Evolutionary conservation across 2,113 vertebrate species (phyloP).

Genomic region (Psephotus haematonotus): DNA sequence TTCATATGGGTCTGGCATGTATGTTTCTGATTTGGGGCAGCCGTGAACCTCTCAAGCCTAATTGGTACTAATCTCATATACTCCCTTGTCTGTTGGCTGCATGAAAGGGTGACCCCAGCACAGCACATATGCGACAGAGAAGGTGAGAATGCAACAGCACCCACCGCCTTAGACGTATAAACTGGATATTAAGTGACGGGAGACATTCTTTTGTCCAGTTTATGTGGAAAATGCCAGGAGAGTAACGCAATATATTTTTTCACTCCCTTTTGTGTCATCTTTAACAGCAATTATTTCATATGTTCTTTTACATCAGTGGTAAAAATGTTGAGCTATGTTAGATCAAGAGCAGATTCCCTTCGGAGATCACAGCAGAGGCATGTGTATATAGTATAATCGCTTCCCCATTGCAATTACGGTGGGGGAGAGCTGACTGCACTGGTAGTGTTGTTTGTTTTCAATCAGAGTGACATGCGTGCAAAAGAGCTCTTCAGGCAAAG

Average conservation of each 20-base stretch:
- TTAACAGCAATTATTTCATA: not conserved
- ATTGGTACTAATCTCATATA: not conserved
- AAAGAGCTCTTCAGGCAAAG: not conserved
- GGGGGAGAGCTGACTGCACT: not conserved
- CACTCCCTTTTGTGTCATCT: not conserved
- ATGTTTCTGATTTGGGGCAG: not conserved
- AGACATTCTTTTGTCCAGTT: not conserved
- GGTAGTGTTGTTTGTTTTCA: not conserved
- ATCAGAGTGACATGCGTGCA: not conserved
- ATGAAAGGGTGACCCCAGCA: not conserved
- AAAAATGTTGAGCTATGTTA: not conserved
- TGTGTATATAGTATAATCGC: accelerated
- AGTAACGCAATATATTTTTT: not conserved
- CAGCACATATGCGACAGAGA: accelerated
- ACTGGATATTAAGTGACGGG: not conserved
- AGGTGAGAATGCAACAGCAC: not conserved
- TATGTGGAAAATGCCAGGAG: not conserved
- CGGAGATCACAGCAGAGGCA: not conserved
- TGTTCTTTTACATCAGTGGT: not conserved
- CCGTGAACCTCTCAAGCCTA: not conserved
- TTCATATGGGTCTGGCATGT: not conserved
- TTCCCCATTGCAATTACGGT: not conserved
- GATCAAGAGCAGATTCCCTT: not conserved
- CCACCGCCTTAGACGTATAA: not conserved
- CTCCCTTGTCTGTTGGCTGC: not conserved